These are phyloP conservation scores for Holotrichia oblita DNA, from an alignment of 1,140 invertebrate genomes.

Conservation along the genomic window DNA sequence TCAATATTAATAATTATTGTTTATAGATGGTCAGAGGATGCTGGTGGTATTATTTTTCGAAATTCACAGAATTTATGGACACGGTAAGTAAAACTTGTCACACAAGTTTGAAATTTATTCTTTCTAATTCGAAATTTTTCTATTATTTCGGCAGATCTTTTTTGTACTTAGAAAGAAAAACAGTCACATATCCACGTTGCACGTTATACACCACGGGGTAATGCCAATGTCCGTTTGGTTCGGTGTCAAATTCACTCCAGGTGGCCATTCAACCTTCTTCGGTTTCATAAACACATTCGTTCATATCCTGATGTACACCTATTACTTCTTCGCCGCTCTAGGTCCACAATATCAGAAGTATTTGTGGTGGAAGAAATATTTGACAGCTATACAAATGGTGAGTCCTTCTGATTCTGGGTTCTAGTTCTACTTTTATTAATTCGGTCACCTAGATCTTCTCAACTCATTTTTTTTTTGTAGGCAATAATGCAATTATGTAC, in stretches of 20 bases:
- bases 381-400: constrained; percentile 88
- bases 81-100: constrained; percentile 85
- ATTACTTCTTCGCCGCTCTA: constrained; percentile 87
- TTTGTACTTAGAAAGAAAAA: constrained; percentile 94
- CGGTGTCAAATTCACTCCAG: constrained; percentile 91
- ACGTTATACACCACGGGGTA: constrained; percentile 95
- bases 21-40: constrained; percentile 88
- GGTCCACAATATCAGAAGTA: constrained; percentile 84
- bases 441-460: no score
- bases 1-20: neutral
- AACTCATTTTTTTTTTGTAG: no score
- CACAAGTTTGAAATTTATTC: no score
- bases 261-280: constrained; percentile 87
- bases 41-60: constrained; percentile 98
- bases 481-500: no score
- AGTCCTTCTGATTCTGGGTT: constrained; percentile 47
- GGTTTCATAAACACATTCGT: constrained; percentile 89
- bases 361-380: constrained; percentile 94
- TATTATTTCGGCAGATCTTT: constrained; percentile 77
- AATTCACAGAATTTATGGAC: constrained; percentile 95
- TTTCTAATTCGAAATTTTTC: neutral
- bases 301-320: constrained; percentile 87
- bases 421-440: no score
- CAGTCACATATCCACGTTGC: constrained; percentile 89
- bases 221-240: constrained; percentile 98